Evolutionary conservation across 2,888 invertebrate genomes (phyloP).

Genomic region (Andrena hattorfiana): DNA sequence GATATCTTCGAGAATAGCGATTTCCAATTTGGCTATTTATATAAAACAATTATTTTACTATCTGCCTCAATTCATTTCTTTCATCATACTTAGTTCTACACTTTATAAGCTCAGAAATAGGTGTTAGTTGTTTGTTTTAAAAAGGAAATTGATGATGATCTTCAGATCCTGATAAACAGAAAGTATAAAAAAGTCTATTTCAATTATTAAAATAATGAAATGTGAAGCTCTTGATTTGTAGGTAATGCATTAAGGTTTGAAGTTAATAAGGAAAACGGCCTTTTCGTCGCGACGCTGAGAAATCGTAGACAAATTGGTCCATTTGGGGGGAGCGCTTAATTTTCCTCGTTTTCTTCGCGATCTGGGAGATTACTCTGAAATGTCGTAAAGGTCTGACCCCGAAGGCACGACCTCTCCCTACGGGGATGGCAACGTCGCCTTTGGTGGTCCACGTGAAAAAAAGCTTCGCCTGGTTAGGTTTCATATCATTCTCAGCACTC

Average conservation of each 20-base stretch:
- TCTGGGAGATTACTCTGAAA: constrained; percentile 53
- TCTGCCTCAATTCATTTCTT: no score
- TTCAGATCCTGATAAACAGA: neutral
- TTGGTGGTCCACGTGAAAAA: constrained; percentile 13
- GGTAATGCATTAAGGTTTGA: constrained; percentile 37
- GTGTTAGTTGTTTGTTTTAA: no score
- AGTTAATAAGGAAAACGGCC: constrained; percentile 27
- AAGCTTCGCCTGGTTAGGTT: constrained; percentile 3
- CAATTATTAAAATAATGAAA: neutral
- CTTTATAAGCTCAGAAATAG: no score
- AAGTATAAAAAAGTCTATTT: neutral
- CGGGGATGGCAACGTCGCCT: neutral
- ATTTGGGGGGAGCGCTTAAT: constrained; percentile 38
- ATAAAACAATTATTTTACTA: no score
- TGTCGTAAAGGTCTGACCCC: constrained; percentile 30
- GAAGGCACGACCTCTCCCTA: constrained; percentile 25
- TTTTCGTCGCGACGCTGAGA: constrained; percentile 50
- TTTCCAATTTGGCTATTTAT: no score
- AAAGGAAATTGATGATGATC: neutral
- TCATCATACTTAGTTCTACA: no score
- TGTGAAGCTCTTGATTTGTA: neutral
- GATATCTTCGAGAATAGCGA: no score
- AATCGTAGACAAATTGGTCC: constrained; percentile 69
- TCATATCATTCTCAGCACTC: neutral
- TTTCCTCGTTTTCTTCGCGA: constrained; percentile 55